These are phyloP conservation scores for Cantharis flavilabris DNA, from an alignment of 2,888 invertebrate genomes.

Conservation along the genomic window DNA sequence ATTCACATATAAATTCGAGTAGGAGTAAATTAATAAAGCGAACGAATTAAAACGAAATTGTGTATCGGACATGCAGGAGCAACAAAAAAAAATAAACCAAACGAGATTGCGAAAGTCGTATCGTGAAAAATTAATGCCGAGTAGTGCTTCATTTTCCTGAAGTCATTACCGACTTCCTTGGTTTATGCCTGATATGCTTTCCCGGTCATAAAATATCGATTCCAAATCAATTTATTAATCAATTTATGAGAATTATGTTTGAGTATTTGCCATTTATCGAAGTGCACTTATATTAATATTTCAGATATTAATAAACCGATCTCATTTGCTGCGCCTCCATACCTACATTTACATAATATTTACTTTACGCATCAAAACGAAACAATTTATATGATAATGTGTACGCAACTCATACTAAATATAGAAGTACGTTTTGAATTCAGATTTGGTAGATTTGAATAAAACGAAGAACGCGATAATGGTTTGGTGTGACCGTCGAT, in stretches of 20 bases:
- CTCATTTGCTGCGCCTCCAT: constrained; percentile 17
- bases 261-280: constrained; percentile 8
- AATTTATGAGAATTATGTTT: neutral
- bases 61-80: neutral
- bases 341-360: constrained; percentile 25
- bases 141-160: neutral
- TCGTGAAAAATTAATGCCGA: neutral
- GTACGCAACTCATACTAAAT: constrained; percentile 21
- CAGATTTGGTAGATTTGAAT: constrained; percentile 31
- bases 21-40: neutral
- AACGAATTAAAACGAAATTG: neutral
- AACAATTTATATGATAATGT: constrained; percentile 36
- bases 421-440: constrained; percentile 30
- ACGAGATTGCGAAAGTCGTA: neutral
- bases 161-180: neutral
- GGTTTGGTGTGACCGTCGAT: constrained; percentile 2
- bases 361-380: constrained; percentile 28
- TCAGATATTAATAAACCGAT: constrained; percentile 19
- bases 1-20: neutral
- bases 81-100: neutral
- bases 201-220: neutral
- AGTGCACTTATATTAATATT: constrained; percentile 15
- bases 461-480: constrained; percentile 15
- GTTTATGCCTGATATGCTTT: neutral
- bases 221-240: constrained; percentile 4